Evolutionary conservation across 2,113 vertebrate species (phyloP).

Genomic region (Beaufortia kweichowensis): DNA sequence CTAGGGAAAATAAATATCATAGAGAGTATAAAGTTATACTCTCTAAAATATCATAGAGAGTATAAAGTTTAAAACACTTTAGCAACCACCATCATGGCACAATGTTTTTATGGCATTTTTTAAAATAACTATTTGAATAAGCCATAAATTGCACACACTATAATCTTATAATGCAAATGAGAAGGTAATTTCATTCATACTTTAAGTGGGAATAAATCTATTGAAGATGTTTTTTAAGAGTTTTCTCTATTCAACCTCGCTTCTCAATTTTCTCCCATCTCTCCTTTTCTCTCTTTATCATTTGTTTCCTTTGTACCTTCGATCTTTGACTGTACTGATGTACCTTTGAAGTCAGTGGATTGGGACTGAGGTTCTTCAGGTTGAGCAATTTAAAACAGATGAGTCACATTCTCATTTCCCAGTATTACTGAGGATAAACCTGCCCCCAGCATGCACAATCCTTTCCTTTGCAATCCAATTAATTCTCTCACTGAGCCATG

Average conservation of each 20-base stretch:
- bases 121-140: background rate
- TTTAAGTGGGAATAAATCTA: background rate
- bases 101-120: no score
- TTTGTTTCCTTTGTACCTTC: slow-evolving; percentile 21
- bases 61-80: no score
- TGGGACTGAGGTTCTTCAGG: slow-evolving; percentile 44
- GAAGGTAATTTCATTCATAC: background rate
- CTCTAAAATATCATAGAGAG: no score
- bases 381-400: slow-evolving; percentile 51
- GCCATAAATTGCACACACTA: background rate
- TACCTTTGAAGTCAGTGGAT: slow-evolving; percentile 48
- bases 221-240: background rate
- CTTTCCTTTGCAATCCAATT: slow-evolving; percentile 51
- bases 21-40: no score
- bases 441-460: slow-evolving; percentile 39
- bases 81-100: no score
- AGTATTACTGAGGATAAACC: slow-evolving; percentile 39
- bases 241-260: slow-evolving; percentile 6
- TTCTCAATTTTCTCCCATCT: slow-evolving; percentile 10
- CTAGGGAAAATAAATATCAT: no score
- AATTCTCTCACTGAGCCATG: slow-evolving; percentile 49
- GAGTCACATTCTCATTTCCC: slow-evolving; percentile 46
- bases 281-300: slow-evolving; percentile 14
- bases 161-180: background rate
- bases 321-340: slow-evolving; percentile 30